Evolutionary conservation across 2,113 vertebrate genomes (phyloP), one percentile per base, ranked within the genome.

Genomic region (Gobio gobio): DNA sequence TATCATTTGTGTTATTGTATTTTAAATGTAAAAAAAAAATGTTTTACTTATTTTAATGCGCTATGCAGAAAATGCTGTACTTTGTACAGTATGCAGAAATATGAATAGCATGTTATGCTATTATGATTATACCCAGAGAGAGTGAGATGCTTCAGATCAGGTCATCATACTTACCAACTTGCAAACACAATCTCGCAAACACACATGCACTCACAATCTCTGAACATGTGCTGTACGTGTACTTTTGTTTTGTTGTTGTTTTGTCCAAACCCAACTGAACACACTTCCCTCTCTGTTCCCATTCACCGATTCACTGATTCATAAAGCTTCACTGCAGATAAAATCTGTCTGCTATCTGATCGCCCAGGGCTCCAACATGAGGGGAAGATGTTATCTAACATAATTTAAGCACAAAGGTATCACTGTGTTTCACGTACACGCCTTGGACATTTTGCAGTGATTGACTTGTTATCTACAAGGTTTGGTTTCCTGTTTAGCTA

Each of bases 321-420:
- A 24, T 26, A 13, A 84, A 64, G 61, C 36, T 47, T 54, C 33
- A 66, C 66, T 83, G 58, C 76, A 86, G 75, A 88, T 88, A 61
- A 83, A 88, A 61, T 29, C 66, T 58, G 22, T 2, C 8, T 33
- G 61, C 20, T 81, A 84, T 86, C 82, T 82, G 77, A 84, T 86
- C 5, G 26, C 68, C 49, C 75, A 51, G 43, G 58, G 70, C 77
- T 63, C 54, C 54, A 68, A 83, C 58, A 83, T 59, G 36, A 72
- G 45, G 66, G 49, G 45, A 56, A 61, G 54, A 78, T 78, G 22
- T 45, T 84, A 66, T 81, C 87, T 66, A 40, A 18, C 47, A 72
- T 75, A 36, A 72, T 76, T 79, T 75, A 4, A 78, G 22, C 29
- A 86, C 72, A 83, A 88, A 73, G 49, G 58, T 78, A 74, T 24